These are phyloP conservation scores for Conus ventricosus DNA, from an alignment of 1,140 invertebrate genomes.

Conservation along the genomic window DNA sequence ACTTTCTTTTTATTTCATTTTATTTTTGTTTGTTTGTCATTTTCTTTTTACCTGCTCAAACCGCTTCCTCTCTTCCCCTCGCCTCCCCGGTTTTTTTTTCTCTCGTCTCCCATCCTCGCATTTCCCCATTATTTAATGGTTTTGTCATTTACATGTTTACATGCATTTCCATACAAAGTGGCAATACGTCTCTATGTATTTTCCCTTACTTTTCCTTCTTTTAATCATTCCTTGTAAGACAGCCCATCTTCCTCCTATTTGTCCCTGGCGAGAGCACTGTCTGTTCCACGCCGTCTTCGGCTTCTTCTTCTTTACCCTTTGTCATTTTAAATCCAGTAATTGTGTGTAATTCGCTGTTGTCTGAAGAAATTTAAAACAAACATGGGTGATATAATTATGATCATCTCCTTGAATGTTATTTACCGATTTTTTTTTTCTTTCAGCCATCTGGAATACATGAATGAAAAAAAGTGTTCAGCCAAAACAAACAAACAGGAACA, in stretches of 20 bases:
- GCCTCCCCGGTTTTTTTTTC: too few species aligned
- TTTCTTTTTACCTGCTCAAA: not conserved
- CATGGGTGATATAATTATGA: too few species aligned
- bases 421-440: too few species aligned
- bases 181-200: not conserved
- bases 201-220: not conserved
- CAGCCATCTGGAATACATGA: too few species aligned
- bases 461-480: too few species aligned
- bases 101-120: not conserved
- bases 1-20: not conserved
- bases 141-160: not conserved
- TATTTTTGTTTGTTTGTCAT: not conserved
- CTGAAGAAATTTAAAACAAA: too few species aligned
- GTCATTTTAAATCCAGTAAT: too few species aligned
- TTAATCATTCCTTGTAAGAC: not conserved
- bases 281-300: not conserved
- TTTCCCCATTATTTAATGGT: not conserved
- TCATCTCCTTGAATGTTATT: too few species aligned
- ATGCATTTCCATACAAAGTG: slow-evolving; percentile 6
- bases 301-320: not conserved
- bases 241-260: not conserved
- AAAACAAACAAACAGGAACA: too few species aligned
- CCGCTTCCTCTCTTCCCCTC: not conserved
- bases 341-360: too few species aligned
- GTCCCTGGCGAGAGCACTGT: not conserved